Base-by-base conservation (phyloP, 2,797 vertebrate genomes). In the Gambusia yucatana region DNA sequence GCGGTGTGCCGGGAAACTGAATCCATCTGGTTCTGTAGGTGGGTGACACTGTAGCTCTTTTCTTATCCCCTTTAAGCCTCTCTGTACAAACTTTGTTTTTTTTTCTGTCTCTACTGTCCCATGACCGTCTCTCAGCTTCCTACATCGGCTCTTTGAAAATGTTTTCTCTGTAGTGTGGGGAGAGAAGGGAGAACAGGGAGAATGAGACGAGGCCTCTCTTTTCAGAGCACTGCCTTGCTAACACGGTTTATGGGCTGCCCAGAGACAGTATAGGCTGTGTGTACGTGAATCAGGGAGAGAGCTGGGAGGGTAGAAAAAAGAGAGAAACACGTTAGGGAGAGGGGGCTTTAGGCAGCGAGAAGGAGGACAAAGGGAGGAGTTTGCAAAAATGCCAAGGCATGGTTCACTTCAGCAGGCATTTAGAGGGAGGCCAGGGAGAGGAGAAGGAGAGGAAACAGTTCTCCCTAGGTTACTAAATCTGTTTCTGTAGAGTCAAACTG, bases 351-450 rank as follows among this genome's bases (percentile, higher is more conserved):
- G 43, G 67, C 71, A 25, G 75, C 69, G 63, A 63, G 86, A 77
- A 81, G 17, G 77, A 87, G 88, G 63, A 84, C n/a, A 69, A 79
- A 88, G 90, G 91, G 91, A 91, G 91, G 93, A 91, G 92, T 92
- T 88, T 94, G 90, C 85, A 93, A 89, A 95, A 94, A 93, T 93
- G 93, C 93, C 92, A 95, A 93, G 88, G 90, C 91, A 94, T 90
- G 92, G 95, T 94, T 95, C 94, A 95, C 90, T 94, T 94, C 89
- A 93, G 88, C 93, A 93, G 89, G 93, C 92, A 95, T 93, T 95
- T 94, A 94, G 93, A 94, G 91, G 89, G 92, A 94, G 92, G 93
- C 92, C 91, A 91, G 87, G 77, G 84, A 92, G 84, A 92, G 90
- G 93, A 92, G 82, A 81, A 83, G 44, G 73, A 77, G 47, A 73